Percentiles rank a stretch among this genome's conserved stretches.
Evolutionary conservation across 2,113 vertebrate species (phyloP).

Genomic region (Myrmophylax atrothorax): DNA sequence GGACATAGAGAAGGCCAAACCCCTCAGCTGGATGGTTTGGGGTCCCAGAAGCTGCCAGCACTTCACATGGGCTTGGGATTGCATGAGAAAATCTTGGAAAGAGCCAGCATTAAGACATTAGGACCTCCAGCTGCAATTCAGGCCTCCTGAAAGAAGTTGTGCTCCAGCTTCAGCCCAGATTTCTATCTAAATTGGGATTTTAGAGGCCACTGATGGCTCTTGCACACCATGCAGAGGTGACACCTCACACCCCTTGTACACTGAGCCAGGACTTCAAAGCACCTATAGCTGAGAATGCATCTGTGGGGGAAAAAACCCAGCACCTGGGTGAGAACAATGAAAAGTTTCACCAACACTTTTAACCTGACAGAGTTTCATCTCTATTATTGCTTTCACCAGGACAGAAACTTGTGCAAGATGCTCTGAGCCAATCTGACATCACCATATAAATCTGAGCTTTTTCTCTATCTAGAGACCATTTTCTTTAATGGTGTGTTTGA

Average conservation of each 20-base stretch:
- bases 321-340: not conserved
- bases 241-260: not conserved
- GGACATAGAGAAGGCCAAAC: not conserved
- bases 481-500: conserved; percentile 12
- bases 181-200: not conserved
- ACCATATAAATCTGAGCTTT: not conserved
- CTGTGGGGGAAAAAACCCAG: not conserved
- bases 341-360: not conserved
- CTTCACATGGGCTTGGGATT: not conserved
- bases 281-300: not conserved
- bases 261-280: not conserved
- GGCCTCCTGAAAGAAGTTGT: not conserved
- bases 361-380: not conserved
- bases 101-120: not conserved
- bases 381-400: rapidly evolving
- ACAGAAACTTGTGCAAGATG: not conserved
- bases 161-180: not conserved
- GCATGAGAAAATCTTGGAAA: not conserved
- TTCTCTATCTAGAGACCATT: not conserved
- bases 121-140: not conserved
- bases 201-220: not conserved
- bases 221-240: not conserved
- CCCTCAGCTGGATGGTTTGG: not conserved
- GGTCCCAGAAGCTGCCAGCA: not conserved
- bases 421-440: not conserved